phyloP scores from a whole-genome alignment of 92 coral and sea anemone genomes.

The Scolanthus callimorphus region DNA sequence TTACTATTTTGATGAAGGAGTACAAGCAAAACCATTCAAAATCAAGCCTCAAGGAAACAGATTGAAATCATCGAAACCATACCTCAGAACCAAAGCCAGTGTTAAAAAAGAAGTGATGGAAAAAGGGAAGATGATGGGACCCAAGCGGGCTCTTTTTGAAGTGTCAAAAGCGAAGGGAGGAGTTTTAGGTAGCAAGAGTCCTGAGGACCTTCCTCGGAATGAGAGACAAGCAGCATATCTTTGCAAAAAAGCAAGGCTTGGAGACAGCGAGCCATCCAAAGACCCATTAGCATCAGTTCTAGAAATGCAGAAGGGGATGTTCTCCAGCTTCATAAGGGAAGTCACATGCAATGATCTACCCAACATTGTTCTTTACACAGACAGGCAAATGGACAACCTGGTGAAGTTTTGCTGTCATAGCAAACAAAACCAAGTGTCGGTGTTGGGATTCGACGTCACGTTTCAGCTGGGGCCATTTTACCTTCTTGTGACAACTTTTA shows the following conservation, averaged over 20 bases:
- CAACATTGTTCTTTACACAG: slow-evolving; percentile 54
- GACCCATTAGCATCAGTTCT: slow-evolving; percentile 55
- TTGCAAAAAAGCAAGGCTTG: not conserved
- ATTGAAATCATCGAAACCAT: not conserved
- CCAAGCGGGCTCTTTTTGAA: slow-evolving; percentile 7
- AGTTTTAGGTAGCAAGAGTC: not conserved
- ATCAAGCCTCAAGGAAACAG: slow-evolving; percentile 11
- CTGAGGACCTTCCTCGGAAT: slow-evolving; percentile 15
- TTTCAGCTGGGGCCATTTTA: slow-evolving; percentile 75
- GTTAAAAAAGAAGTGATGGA: not conserved
- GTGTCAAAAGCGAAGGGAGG: slow-evolving; percentile 10
- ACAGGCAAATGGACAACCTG: slow-evolving; percentile 50
- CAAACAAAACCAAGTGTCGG: slow-evolving; percentile 37
- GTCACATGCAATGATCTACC: slow-evolving; percentile 63
- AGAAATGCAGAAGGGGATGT: slow-evolving; percentile 52
- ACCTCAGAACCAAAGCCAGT: slow-evolving; percentile 3
- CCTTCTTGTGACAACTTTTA: slow-evolving; percentile 55
- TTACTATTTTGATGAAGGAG: slow-evolving; percentile 15
- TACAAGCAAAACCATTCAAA: not conserved
- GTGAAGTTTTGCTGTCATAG: slow-evolving; percentile 52
- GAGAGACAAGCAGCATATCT: slow-evolving; percentile 2
- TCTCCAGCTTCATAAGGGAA: slow-evolving; percentile 48
- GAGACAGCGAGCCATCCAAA: not conserved
- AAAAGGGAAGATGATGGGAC: slow-evolving; percentile 2
- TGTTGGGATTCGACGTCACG: slow-evolving; percentile 64